A percentile compares a stretch with the other conserved stretches of the same genome.
Conservation (phyloP, 2,113 vertebrate species). For the Chrysemys picta region DNA sequence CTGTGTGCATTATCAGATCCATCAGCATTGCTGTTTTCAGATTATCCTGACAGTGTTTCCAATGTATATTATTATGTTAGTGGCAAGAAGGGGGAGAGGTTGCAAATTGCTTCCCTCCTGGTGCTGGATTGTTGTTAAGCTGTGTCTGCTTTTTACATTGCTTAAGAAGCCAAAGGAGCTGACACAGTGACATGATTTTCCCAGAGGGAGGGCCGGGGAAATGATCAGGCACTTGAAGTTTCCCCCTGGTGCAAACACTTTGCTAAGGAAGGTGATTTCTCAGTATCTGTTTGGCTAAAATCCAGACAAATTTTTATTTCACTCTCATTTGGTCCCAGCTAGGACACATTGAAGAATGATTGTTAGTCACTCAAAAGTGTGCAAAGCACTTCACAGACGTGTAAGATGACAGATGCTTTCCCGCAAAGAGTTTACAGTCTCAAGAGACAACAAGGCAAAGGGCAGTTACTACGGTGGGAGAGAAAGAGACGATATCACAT, state of each 20-base stretch:
- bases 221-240: constrained; percentile 44
- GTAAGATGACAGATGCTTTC: background rate
- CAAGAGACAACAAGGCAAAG: background rate
- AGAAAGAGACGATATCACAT: background rate
- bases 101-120: constrained; percentile 66
- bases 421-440: background rate
- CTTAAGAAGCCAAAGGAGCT: constrained; percentile 56
- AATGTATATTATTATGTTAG: constrained; percentile 53
- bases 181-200: constrained; percentile 65
- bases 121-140: constrained; percentile 52
- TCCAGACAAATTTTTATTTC: constrained; percentile 35
- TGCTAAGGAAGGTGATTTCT: constrained; percentile 36
- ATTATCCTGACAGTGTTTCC: constrained; percentile 58
- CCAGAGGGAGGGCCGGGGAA: constrained; percentile 49
- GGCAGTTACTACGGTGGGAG: background rate
- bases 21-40: constrained; percentile 49
- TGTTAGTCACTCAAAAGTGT: background rate
- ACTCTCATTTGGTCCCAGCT: constrained; percentile 23
- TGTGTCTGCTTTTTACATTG: constrained; percentile 41
- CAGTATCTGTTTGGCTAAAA: constrained; percentile 51
- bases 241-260: constrained; percentile 53
- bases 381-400: background rate
- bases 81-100: constrained; percentile 46
- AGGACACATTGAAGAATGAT: background rate
- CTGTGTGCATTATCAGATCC: constrained; percentile 20